Evolutionary conservation across 92 coral and sea anemone species (phyloP), one percentile per base, ranked within the genome.

Genomic region (Parazoanthus swiftii): DNA sequence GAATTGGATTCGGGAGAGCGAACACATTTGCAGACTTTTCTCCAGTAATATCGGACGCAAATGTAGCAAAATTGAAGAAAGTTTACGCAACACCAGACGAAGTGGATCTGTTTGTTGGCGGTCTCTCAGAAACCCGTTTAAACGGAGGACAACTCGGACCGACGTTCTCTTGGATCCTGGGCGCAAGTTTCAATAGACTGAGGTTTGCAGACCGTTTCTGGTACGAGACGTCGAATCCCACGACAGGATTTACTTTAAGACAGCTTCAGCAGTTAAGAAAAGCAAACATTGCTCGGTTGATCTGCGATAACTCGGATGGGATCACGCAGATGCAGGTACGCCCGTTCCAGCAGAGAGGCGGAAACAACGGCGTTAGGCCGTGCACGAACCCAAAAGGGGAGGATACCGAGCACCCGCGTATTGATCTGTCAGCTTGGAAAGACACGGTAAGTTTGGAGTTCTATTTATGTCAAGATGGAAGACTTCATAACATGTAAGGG

Each of bases 181-280:
- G 50, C 14, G 46, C 74, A 43, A 63, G 77, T 21, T 85, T 86
- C 21, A 67, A 35, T 37, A 54, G 78, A 21, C 81, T 90, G n/a
- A 88, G 92, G 8, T 46, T 39, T 11, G 92, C 86, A 3, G 92
- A 90, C 73, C 92, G 92, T 48, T 90, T 86, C 48, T 90, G 92
- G 92, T 90, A 90, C 44, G 92, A 90, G 70, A 79, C 89, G 18
- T 39, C 67, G 59, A 77, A 90, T 59, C 68, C 59, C 0, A 16
- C 38, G 54, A 73, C 63, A 21, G 92, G 92, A 42, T 90, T 90
- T 29, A 72, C 2, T 15, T 33, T 36, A 29, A 21, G 5, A 29
- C 92, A 90, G 66, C 23, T 90, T 76, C 33, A 58, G 39, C 76
- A 81, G 20, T 29, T 90, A 42, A 65, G 92, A 26, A 50, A 90